Base-by-base conservation (phyloP, 2,113 vertebrate genomes). In the Ascaphus truei region DNA sequence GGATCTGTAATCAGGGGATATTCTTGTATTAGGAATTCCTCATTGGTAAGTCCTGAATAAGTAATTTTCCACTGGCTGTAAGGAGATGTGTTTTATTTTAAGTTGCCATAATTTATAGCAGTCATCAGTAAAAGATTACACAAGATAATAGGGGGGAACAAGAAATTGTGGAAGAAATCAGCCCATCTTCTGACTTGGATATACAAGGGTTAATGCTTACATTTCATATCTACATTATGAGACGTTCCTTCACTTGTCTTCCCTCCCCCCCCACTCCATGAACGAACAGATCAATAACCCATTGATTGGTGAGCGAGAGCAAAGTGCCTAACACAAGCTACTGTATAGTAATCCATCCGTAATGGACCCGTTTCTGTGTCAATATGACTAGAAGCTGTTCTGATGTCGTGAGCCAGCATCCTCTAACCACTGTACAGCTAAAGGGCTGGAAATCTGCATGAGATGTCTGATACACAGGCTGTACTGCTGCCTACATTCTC, bases 231-330 rank as follows among this genome's bases (percentile, higher is more conserved):
- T 11, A 13, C 15, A 18, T 11, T 11, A 53, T 25, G 51, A 37
- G 63, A 55, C 41, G 39, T 43, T n/a, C n/a, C 18, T 4, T n/a
- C 13, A 41, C n/a, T 15, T n/a, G n/a, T n/a, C n/a, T n/a, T n/a
- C n/a, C n/a, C 62, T 55, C 62, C 51, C 4, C 51, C 62, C 37
- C 50, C 51, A 51, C n/a, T 56, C 37, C 63, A 56, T 50, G 63
- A 66, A 66, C 51, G 43, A 12, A 45, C 25, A 11, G 63, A 56
- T 66, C 63, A 20, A 66, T 66, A 31, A 16, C 34, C 4, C 43
- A 66, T 66, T 66, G 63, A 66, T 56, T 20, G 10, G 50, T 25
- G 51, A 56, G 16, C 5, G 11, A 25, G 33, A 34, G 50, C 26
- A 5, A 20, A 55, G 50, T 30, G 50, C 9, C 63, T 41, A 16